Percentiles rank a stretch among this genome's conserved stretches.
Evolutionary conservation across 2,797 vertebrate species (phyloP).

Genomic region (Bucorvus abyssinicus): DNA sequence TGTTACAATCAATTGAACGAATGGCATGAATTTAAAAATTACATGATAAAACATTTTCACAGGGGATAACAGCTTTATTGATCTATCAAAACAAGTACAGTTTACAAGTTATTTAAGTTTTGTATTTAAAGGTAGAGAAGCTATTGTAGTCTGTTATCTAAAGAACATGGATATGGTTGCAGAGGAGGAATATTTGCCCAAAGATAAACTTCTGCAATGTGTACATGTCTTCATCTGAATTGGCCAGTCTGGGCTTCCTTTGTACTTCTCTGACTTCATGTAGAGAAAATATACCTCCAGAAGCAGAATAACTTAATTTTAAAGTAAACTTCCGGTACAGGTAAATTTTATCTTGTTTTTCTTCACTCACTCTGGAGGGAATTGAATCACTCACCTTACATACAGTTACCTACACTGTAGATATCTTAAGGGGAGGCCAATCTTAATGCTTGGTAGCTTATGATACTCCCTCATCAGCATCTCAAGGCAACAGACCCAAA

Average conservation of each 20-base stretch:
- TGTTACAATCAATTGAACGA: background rate
- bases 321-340: background rate
- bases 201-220: background rate
- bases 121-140: background rate
- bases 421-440: background rate
- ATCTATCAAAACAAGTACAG: background rate
- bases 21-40: background rate
- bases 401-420: background rate
- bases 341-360: background rate
- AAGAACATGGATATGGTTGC: background rate
- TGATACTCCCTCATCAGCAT: background rate
- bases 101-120: conserved; percentile 1
- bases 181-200: background rate
- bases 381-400: background rate
- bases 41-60: background rate
- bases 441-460: background rate
- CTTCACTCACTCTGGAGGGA: background rate
- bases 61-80: background rate
- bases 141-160: background rate
- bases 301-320: background rate
- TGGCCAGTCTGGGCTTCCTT: background rate
- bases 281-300: background rate
- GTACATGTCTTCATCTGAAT: background rate
- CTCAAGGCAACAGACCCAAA: background rate
- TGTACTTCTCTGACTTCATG: background rate